Base-by-base conservation (phyloP, 2,797 vertebrate species). In the Chelidonichthys spinosus region DNA sequence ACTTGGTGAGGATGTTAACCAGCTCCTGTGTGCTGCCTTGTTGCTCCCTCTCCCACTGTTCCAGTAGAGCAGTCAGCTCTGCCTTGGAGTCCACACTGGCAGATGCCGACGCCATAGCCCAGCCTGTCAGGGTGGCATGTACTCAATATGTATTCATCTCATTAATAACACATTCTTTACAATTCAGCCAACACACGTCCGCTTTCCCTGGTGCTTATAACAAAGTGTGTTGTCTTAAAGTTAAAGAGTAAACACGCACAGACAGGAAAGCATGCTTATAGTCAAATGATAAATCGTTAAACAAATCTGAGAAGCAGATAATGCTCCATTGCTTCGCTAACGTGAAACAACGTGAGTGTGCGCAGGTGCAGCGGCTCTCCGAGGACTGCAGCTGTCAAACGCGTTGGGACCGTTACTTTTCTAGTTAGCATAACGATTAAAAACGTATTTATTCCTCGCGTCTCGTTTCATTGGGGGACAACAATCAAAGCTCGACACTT, bases 1-100 rank as follows among this genome's bases (percentile, higher is more conserved):
- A 99, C 98, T 97, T 98, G 73, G 98, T 97, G 75, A 99, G 94
- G 82, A 98, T 96, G 87, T 93, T 95, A 44, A 99, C 96, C 92
- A 99, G 96, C 72, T 98, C 97, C 77, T 95, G 95, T 58, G 97
- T 97, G 0, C 94, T 95, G 85, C 96, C 96, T 85, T 98, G 97
- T 40, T 98, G 97, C 25, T 99, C 97, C 55, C 95, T 95, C 87
- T 99, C 98, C 98, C 98, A 99, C 81, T 98, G 97, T 90, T 99
- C 98, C 89, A 99, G 92, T 86, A 99, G 91, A 89, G 97, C 86
- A 74, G 96, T 98, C 87, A 99, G 96, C 95, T 99, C 98, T 85
- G 98, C 96, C 93, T 99, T 99, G 62, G 98, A 98, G 93, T 99
- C 98, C 91, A 99, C 97, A 89, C 87, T 94, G 86, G 90, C 92